Conservation (phyloP, 2,797 vertebrate species). For the Tragelaphus oryx region DNA sequence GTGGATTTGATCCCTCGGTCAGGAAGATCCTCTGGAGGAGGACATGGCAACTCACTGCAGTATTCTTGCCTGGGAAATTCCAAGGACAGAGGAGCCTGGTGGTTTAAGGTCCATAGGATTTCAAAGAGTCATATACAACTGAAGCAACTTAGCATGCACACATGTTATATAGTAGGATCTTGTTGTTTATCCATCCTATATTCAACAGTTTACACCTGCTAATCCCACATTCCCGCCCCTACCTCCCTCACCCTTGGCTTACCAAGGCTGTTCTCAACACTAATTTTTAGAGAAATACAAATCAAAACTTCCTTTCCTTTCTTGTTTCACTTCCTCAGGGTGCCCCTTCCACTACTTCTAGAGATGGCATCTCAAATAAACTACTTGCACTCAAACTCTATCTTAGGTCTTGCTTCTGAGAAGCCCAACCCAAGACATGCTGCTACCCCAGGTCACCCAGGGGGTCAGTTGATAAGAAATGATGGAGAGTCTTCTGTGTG, state of each 20-base stretch:
- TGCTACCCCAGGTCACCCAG: background rate
- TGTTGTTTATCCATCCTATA: background rate
- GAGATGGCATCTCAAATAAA: background rate
- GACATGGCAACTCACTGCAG: background rate
- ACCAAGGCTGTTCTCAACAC: background rate
- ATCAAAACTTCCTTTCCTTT: background rate
- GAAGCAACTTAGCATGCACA: background rate
- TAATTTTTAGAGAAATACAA: background rate
- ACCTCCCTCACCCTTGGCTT: background rate
- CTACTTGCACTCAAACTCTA: background rate
- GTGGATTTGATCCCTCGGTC: background rate
- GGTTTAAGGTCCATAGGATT: background rate
- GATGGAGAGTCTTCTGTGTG: background rate
- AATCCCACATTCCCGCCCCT: background rate
- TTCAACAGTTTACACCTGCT: background rate
- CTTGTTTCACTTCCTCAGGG: background rate
- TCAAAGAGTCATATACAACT: background rate
- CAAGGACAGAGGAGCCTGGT: background rate
- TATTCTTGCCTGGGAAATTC: background rate
- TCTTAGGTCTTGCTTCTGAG: background rate
- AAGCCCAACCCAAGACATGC: background rate
- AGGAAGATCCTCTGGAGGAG: background rate
- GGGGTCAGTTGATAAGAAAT: background rate
- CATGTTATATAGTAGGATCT: background rate
- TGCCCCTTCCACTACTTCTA: background rate